Evolutionary conservation across 2,113 vertebrate species (phyloP), one percentile per base, ranked within the genome.

Genomic region (Clarias macrocephalus): DNA sequence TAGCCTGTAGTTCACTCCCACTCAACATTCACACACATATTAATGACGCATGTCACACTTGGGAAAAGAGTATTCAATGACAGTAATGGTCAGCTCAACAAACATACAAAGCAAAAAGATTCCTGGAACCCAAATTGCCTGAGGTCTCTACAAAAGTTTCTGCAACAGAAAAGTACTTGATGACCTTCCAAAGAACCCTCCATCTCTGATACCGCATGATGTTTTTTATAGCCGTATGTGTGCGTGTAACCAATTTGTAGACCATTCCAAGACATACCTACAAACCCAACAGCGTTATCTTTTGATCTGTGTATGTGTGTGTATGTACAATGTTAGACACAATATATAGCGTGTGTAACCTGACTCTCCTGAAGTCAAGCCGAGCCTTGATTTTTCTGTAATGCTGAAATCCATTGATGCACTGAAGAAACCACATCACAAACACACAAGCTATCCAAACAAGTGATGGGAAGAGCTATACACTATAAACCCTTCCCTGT

Each of bases 401-500:
- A 3, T 60, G 54, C 56, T 60, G 68, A 73, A 70, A 82, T 2
- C 33, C 63, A 70, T 23, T 56, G 48, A 65, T 56, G 63, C 54
- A 13, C 23, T 77, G 1, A 23, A 21, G n/a, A 70, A 57, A 86
- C 85, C 25, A 70, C 66, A 86, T 52, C 84, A 56, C 54, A 72
- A 68, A 16, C 66, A 21, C 82, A 84, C 72, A 75, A 54, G n/a
- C 37, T 21, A 5, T 68, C 19, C 16, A 65, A 79, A 30, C 70
- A 42, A 16, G 57, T 48, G 54, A 76, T 37, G 33, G n/a, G 63
- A 0, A 23, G 54, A 19, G 7, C 56, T 33, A 60, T 21, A 80
- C 18, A 19, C 9, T 48, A 48, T 48, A 8, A 66, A 90, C 91
- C 88, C 92, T 91, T 92, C 92, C 94, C 90, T 89, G 77, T 76